Evolutionary conservation across 1,140 invertebrate genomes (phyloP), one percentile per base, ranked within the genome.

Genomic region (Sycophaga agraensis): DNA sequence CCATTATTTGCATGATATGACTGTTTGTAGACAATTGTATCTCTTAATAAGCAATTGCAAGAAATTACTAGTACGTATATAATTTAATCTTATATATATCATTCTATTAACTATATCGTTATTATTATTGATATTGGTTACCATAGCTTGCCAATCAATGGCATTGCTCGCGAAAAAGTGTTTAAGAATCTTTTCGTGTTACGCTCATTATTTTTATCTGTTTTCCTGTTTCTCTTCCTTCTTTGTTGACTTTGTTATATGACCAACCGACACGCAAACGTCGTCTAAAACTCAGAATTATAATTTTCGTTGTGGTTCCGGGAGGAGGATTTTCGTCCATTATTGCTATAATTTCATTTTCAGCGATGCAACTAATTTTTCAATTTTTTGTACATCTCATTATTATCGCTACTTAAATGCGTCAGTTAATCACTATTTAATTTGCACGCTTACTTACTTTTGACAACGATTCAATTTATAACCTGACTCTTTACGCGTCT

Each of bases 1-100:
- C 76, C 76, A 76, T 76, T 79, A 78, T 76, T 77, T 80, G 77
- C 78, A 80, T 80, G 78, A 79, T 73, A 70, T 79, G 73, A 80
- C 73, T 80, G 77, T 79, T 79, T 74, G 75, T 80, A 79, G 77
- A 70, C 67, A 78, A 76, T 78, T 77, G 77, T 76, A 75, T 77
- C 67, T 77, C 71, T 77, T 69, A 74, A 74, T 48, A 12, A 66
- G 72, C 73, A 77, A 72, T 74, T 79, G 75, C 74, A 76, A 78
- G 70, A 74, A 19, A 70, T 73, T 74, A 51, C 66, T 66, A 71
- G 31, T 59, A 43, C 56, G 50, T 54, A 63, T 59, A 64, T 63
- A 42, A 42, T 63, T 68, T 58, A 65, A 66, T 61, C 42, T 70
- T 55, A 46, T 35, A 55, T 56, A 63, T 50, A 31, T 31, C 4